phyloP scores from a whole-genome alignment of 2,888 invertebrate species.

The Eupithecia subfuscata region DNA sequence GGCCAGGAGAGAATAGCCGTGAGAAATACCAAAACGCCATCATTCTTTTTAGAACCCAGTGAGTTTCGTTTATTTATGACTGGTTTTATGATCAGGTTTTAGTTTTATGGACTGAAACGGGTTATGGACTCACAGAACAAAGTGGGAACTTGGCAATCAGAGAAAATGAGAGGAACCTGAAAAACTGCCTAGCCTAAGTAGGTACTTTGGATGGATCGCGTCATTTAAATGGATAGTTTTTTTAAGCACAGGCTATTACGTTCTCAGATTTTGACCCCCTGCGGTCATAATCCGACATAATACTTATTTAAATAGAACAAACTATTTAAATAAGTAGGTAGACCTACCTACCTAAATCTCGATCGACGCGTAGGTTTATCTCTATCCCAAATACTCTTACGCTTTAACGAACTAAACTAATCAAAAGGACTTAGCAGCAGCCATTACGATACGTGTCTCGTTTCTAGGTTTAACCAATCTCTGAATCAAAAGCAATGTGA shows the following conservation, averaged over 20 bases:
- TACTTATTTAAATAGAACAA: too few relatives aligned
- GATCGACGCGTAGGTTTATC: too few relatives aligned
- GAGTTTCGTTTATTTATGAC: constrained; percentile 42
- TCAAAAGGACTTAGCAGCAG: background rate
- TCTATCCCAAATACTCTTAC: too few relatives aligned
- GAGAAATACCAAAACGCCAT: constrained; percentile 67
- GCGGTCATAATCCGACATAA: too few relatives aligned
- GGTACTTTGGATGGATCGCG: background rate
- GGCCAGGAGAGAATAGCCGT: constrained; percentile 73
- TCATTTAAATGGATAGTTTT: background rate
- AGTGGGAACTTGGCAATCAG: background rate
- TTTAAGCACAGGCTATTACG: background rate
- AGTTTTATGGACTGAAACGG: constrained; percentile 9
- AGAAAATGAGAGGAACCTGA: background rate
- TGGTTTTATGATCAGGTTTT: constrained; percentile 12
- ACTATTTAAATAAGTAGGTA: too few relatives aligned
- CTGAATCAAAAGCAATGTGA: too few relatives aligned
- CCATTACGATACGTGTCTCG: background rate
- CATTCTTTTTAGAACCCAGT: constrained; percentile 74
- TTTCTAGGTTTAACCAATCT: too few relatives aligned
- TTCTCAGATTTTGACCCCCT: too few relatives aligned
- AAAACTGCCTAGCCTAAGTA: background rate
- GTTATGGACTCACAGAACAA: background rate
- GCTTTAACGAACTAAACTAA: background rate
- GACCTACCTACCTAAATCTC: too few relatives aligned